phyloP scores from a whole-genome alignment of 1,140 invertebrate species.

The Galendromus occidentalis region DNA sequence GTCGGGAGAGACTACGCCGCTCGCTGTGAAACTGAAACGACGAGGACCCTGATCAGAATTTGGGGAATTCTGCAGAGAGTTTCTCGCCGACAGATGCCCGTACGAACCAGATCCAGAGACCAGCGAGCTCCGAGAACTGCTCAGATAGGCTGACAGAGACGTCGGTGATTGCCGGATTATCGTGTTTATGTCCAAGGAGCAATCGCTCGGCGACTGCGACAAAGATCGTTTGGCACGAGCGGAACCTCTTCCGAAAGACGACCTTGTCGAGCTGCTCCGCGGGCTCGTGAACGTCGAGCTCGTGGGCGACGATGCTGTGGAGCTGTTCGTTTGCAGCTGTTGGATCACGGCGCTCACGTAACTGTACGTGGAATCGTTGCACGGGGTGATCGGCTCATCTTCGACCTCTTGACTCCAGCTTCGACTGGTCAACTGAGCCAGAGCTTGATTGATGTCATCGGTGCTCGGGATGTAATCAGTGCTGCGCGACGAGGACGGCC shows the following conservation, averaged over 20 bases:
- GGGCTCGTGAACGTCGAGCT: neutral
- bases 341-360: neutral
- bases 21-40: conserved; percentile 2
- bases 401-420: conserved; percentile 1
- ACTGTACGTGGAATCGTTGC: conserved; percentile 4
- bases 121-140: conserved; percentile 2
- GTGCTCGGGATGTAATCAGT: neutral
- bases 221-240: neutral
- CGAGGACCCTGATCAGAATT: neutral
- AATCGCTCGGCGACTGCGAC: conserved; percentile 5
- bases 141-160: neutral
- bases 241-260: conserved; percentile 1
- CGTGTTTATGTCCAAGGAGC: neutral
- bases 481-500: conserved; percentile 1
- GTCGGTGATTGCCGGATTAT: neutral
- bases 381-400: neutral
- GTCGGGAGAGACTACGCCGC: neutral
- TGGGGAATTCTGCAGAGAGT: neutral
- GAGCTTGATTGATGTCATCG: neutral
- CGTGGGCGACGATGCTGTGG: neutral
- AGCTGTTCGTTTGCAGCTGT: conserved; percentile 1
- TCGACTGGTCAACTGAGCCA: neutral
- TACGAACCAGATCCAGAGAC: neutral
- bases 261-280: conserved; percentile 3
- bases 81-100: neutral